Evolutionary conservation across 1,140 invertebrate species (phyloP), one percentile per base, ranked within the genome.

Genomic region (Tetraneura akinire): DNA sequence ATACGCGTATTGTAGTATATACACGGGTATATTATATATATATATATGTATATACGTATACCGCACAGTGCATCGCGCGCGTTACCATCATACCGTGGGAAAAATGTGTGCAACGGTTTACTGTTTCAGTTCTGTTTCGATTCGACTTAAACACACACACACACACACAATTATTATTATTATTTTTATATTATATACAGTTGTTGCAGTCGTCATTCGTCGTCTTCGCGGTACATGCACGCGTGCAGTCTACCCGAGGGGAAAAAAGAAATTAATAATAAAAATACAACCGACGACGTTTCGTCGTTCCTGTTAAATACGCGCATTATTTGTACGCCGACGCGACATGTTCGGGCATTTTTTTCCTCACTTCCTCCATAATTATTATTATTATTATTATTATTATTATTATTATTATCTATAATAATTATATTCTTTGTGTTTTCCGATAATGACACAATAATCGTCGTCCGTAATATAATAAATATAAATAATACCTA

Each of bases 61-160:
- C 32, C 32, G 8, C 32, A 37, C n/a, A n/a, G n/a, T n/a, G n/a
- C n/a, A n/a, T n/a, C n/a, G 32, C 8, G 32, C 32, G 32, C 32
- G 32, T 37, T 37, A 37, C 32, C 32, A 8, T 37, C 8, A 37
- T 23, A 78, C 55, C 55, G 74, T 78, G 74, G 74, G 74, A 78
- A 78, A 76, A 60, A 42, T 11, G 55, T 57, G 53, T 45, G 74
- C 55, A 45, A 78, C 37, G 53, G 74, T 78, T 78, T 78, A 45
- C 74, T 42, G 74, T 78, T 60, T 57, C 74, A 57, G 32, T 60
- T 78, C 32, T 62, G 23, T 42, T 78, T 23, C 55, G 21, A 57
- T 57, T 23, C 53, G 32, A 57, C 37, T 45, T 29, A 29, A 51
- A 71, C 68, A 37, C 16, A 23, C 23, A n/a, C 13, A 21, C 18